These are phyloP conservation scores for Abrostola tripartita DNA, from an alignment of 2,888 invertebrate species.

Conservation along the genomic window DNA sequence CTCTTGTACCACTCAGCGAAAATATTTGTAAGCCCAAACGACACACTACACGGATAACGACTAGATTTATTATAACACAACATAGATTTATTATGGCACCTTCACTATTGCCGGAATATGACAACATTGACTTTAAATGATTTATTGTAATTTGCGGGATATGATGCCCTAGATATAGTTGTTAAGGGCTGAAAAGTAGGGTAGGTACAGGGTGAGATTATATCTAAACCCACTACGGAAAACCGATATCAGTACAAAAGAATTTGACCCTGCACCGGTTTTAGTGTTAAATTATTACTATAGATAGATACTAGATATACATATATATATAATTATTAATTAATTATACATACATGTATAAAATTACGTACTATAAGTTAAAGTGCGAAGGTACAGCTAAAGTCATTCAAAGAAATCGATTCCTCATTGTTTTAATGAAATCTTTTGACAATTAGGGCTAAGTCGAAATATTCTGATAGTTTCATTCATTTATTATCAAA, in stretches of 20 bases:
- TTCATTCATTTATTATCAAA: too few species aligned
- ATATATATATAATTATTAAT: too few species aligned
- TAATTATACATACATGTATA: too few species aligned
- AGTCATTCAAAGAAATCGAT: too few species aligned
- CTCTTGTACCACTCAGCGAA: slow-evolving; percentile 38
- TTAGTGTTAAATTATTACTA: background rate
- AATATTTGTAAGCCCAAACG: slow-evolving; percentile 53
- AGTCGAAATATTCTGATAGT: too few species aligned
- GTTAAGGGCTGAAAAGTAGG: slow-evolving; percentile 4
- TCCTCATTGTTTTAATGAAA: too few species aligned
- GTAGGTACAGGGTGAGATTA: background rate
- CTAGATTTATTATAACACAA: slow-evolving; percentile 56
- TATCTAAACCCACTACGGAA: background rate
- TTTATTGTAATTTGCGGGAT: slow-evolving; percentile 47
- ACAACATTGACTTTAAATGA: slow-evolving; percentile 49
- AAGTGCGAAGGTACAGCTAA: too few species aligned
- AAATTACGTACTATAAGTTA: too few species aligned
- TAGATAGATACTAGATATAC: background rate
- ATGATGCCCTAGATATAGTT: slow-evolving; percentile 16
- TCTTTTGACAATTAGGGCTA: too few species aligned
- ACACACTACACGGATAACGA: slow-evolving; percentile 50
- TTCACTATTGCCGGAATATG: slow-evolving; percentile 59
- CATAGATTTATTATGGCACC: slow-evolving; percentile 59
- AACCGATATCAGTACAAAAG: too few species aligned
- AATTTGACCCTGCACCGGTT: background rate